Evolutionary conservation across 2,113 vertebrate genomes (phyloP).

Genomic region (Crocuta crocuta): DNA sequence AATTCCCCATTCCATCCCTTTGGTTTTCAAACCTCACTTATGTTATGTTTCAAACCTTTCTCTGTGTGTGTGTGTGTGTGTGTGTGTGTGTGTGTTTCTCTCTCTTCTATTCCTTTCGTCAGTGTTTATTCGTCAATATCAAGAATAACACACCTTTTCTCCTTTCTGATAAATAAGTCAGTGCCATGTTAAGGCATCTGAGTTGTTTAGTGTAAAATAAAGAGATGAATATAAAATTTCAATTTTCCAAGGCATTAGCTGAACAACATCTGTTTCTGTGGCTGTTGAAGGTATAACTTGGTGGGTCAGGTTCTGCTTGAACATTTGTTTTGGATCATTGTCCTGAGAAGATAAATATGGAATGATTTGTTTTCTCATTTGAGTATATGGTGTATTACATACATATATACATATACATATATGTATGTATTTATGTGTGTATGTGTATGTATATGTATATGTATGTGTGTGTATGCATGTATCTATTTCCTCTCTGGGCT

Average conservation of each 20-base stretch:
- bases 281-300: accelerated
- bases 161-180: neutral
- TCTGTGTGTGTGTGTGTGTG: too few relatives aligned
- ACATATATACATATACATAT: too few relatives aligned
- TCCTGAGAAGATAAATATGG: neutral
- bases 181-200: neutral
- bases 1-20: neutral
- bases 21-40: too few relatives aligned
- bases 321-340: neutral
- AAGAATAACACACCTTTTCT: neutral
- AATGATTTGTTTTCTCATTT: neutral
- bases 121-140: neutral
- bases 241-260: neutral
- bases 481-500: too few relatives aligned
- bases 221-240: neutral
- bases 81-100: too few relatives aligned
- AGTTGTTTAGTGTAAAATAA: neutral
- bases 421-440: too few relatives aligned
- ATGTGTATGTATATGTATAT: too few relatives aligned
- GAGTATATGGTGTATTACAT: neutral
- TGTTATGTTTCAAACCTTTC: too few relatives aligned
- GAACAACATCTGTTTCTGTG: neutral
- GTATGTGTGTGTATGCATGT: too few relatives aligned
- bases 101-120: neutral
- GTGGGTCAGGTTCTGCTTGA: accelerated